Evolutionary conservation across 2,888 invertebrate genomes (phyloP).

Genomic region (Amphimallon solstitiale): DNA sequence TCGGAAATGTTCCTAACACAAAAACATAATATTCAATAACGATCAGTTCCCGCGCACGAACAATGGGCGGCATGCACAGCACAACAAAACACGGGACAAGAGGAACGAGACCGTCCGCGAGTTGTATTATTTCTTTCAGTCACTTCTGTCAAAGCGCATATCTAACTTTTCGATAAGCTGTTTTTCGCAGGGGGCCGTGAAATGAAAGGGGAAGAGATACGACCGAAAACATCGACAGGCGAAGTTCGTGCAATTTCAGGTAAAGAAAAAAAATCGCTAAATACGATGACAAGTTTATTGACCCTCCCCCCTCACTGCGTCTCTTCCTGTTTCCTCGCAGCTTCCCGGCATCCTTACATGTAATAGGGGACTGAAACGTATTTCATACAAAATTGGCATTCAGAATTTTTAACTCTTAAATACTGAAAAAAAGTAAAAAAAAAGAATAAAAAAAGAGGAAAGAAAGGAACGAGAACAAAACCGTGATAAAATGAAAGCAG

Average conservation of each 20-base stretch:
- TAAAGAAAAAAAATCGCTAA: conserved; percentile 21
- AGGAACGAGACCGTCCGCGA: not conserved
- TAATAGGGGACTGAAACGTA: conserved; percentile 13
- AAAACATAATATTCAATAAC: conserved; percentile 21
- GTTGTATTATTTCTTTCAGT: conserved; percentile 12
- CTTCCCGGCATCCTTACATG: conserved; percentile 1
- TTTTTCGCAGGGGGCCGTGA: not conserved
- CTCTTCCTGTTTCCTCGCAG: not conserved
- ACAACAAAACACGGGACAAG: not conserved
- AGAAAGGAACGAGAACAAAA: not conserved
- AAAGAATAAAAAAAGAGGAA: not conserved
- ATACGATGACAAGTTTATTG: conserved; percentile 20
- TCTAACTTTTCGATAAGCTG: conserved; percentile 5
- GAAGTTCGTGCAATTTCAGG: conserved; percentile 24
- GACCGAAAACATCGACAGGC: conserved; percentile 17
- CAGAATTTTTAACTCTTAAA: not conserved
- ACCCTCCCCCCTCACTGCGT: conserved; percentile 1
- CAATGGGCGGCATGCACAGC: not conserved
- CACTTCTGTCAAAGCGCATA: not conserved
- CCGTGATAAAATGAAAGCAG: not conserved
- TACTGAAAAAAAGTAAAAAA: not conserved
- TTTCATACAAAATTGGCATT: conserved; percentile 31
- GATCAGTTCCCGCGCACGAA: conserved; percentile 1
- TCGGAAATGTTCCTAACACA: not conserved
- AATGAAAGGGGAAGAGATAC: not conserved